A percentile compares a stretch with the other conserved stretches of the same genome.
These are phyloP conservation scores for Chaetoderma sp. DNA, from an alignment of 2,888 invertebrate genomes.

Conservation along the genomic window DNA sequence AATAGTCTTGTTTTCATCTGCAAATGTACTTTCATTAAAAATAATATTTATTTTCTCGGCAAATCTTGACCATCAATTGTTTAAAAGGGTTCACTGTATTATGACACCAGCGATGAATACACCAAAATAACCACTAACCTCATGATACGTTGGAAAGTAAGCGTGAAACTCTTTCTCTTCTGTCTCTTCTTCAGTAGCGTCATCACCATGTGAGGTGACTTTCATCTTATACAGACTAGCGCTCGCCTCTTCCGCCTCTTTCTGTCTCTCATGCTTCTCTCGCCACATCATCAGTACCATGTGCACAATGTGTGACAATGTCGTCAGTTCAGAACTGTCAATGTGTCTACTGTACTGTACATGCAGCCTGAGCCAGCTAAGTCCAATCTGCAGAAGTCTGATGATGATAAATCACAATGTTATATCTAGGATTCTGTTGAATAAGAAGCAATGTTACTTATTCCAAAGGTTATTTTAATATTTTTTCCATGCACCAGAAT, in stretches of 20 bases:
- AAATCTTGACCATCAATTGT: no score
- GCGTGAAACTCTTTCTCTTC: conserved; percentile 62
- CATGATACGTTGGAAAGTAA: conserved; percentile 68
- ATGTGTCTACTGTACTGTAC: conserved; percentile 72
- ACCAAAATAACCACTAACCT: no score
- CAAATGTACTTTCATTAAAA: no score
- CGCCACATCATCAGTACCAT: conserved; percentile 81
- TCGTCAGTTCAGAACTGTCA: conserved; percentile 35
- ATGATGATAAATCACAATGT: conserved; percentile 18
- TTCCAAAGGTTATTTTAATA: no score
- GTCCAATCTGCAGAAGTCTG: conserved; percentile 72
- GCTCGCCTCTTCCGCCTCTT: conserved; percentile 79
- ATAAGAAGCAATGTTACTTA: no score
- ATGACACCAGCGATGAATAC: no score
- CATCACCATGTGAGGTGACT: conserved; percentile 59
- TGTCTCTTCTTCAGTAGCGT: conserved; percentile 66
- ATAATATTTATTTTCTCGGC: no score
- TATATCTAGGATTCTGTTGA: no score
- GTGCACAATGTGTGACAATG: conserved; percentile 48
- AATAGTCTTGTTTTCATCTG: no score
- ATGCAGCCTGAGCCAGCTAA: conserved; percentile 79
- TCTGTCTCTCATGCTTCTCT: conserved; percentile 79
- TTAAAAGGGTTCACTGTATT: no score
- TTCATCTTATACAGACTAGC: conserved; percentile 75
- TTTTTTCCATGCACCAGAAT: no score